Base-by-base conservation (phyloP, 1,140 invertebrate genomes). In the Drosophila erecta region DNA sequence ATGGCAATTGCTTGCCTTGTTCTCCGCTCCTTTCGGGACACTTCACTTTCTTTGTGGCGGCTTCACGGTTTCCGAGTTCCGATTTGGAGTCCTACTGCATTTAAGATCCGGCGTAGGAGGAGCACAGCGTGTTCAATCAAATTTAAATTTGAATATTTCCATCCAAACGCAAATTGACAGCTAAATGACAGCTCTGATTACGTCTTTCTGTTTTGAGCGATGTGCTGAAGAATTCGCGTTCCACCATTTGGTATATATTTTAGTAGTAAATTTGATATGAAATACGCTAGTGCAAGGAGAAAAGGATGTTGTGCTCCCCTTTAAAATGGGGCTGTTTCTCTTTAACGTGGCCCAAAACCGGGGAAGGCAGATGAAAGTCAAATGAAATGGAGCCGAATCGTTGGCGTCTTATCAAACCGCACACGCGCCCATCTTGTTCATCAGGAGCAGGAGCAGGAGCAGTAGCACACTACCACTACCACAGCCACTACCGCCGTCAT, bases 341-440 rank as follows among this genome's bases (percentile, higher is more conserved):
- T 61, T 59, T 61, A 41, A 61, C 10, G 22, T 22, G 11, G 14
- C 37, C 14, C 14, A 14, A 38, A 38, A 33, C 14, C 56, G 33
- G 33, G 33, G 41, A 47, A 30, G 47, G 22, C 47, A 55, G 49
- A 70, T 69, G 50, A 70, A 70, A 70, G 67, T 69, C 65, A 70
- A 69, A 70, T 27, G 37, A 70, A 70, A 70, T 70, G 65, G 67
- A 70, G 65, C 67, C 51, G 65, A 70, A 70, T 70, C 43, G 64
- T 12, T 70, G 67, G 64, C 60, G 65, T 83, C 79, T 87, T 86
- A 86, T 86, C 83, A 87, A 87, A 81, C 81, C 81, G 65, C 83
- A 86, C 81, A 86, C 83, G 83, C 81, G 70, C 35, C 65, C 77
- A 81, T 81, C 80, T 70, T 50, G 15, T 22, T 46, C 60, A 53